Evolutionary conservation across 2,888 invertebrate species (phyloP).

Genomic region (Cyrtodaria siliqua): DNA sequence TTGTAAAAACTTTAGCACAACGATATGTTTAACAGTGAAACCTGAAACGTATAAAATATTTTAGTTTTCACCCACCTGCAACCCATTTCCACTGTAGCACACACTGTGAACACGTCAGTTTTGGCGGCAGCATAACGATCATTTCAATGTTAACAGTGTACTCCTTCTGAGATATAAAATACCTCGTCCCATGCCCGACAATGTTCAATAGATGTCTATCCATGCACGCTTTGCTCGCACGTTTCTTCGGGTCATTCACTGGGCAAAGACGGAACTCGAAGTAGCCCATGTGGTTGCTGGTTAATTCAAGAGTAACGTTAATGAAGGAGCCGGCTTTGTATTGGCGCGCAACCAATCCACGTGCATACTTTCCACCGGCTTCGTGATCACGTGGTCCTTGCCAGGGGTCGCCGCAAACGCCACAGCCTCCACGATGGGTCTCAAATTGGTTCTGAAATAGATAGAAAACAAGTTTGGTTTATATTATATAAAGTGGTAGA

Average conservation of each 20-base stretch:
- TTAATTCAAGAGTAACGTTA: conserved; percentile 61
- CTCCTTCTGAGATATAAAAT: conserved; percentile 41
- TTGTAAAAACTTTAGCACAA: too few species aligned
- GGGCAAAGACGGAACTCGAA: conserved; percentile 68
- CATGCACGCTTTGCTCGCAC: conserved; percentile 59
- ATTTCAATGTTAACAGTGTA: conserved; percentile 33
- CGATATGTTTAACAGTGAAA: too few species aligned
- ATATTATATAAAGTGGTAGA: too few species aligned
- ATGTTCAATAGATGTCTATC: conserved; percentile 76
- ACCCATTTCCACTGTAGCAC: conserved; percentile 86
- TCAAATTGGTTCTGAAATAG: conserved; percentile 65
- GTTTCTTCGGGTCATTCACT: conserved; percentile 53
- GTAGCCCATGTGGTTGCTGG: conserved; percentile 66
- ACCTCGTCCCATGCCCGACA: conserved; percentile 62
- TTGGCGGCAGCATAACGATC: conserved; percentile 77
- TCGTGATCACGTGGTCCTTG: conserved; percentile 76
- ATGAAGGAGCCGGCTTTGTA: conserved; percentile 61
- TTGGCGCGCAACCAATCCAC: conserved; percentile 61
- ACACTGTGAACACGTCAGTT: conserved; percentile 82
- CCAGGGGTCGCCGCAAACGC: conserved; percentile 95
- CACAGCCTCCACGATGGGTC: conserved; percentile 90
- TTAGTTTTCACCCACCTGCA: conserved; percentile 83
- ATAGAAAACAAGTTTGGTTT: too few species aligned
- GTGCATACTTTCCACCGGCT: conserved; percentile 72
- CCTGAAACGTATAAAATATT: too few species aligned